Base-by-base conservation (phyloP, 2,113 vertebrate species). In the Corythornis cristatus region DNA sequence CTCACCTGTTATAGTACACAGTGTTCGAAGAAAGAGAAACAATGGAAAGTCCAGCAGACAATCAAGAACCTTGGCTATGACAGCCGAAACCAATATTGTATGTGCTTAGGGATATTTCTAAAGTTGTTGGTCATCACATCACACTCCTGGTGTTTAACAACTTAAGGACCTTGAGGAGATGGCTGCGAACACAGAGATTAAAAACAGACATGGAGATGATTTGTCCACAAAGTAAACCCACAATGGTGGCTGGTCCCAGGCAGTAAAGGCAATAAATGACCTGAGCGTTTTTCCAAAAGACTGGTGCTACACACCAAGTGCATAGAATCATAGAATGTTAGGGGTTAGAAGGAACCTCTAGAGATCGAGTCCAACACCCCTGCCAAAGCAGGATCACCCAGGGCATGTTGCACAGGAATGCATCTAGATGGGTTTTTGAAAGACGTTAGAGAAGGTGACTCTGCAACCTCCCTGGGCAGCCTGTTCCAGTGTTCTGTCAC, bases 241-340 rank as follows among this genome's bases (percentile, higher is more conserved):
- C 25, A 33, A 22, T 4, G 6, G 5, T 23, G 19, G 5, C 4
- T 74, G 5, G 14, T 81, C 48, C 68, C 3, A 2, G 42, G 37
- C n/a, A 31, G 8, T 13, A 61, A 80, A 70, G 33, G 29, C 54
- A 80, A 54, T 2, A 54, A 18, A 11, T 15, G 7, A 56, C 13
- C n/a, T 29, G 13, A 88, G 12, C 29, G 43, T 88, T 90, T 83
- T 86, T 28, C 23, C 25, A 31, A 9, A 75, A 73, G 20, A 28
- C 43, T 13, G 28, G 16, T 15, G 21, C 15, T 2, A 0, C n/a
- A 37, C n/a, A 43, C 6, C 2, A 2, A 48, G 11, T 50, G 4
- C 20, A 35, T 35, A 35, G 35, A 35, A 35, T 35, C 35, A 35
- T 35, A 35, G 35, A 35, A 35, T 8, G 35, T 35, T 35, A 35